Conservation (phyloP, 2,888 invertebrate genomes). For the Trissonchulus sp. region DNA sequence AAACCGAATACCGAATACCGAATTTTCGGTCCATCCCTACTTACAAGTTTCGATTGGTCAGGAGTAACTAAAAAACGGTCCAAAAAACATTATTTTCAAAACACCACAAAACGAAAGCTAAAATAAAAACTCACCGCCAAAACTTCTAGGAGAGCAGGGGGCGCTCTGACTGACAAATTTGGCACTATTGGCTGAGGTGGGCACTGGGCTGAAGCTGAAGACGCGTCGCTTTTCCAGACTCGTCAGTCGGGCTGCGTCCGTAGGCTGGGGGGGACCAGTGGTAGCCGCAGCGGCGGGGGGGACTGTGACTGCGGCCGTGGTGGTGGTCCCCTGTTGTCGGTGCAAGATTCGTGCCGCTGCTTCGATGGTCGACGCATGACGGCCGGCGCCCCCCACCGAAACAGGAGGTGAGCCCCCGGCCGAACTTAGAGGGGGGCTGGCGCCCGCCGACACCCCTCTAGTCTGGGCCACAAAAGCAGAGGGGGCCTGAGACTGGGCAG, state of each 20-base stretch:
- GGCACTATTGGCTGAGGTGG: neutral
- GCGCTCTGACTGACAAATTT: slow-evolving; percentile 27
- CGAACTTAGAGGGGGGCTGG: too few species aligned
- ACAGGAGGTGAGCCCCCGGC: too few species aligned
- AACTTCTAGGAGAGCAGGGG: slow-evolving; percentile 27
- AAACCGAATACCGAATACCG: too few species aligned
- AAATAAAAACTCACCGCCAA: neutral
- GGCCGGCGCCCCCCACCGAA: too few species aligned
- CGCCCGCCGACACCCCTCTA: too few species aligned
- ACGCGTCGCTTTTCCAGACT: neutral
- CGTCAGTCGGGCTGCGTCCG: neutral
- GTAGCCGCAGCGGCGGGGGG: neutral
- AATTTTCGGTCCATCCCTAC: too few species aligned
- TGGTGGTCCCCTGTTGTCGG: neutral
- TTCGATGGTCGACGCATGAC: slow-evolving; percentile 3
- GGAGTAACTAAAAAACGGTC: too few species aligned
- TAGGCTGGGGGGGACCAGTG: neutral
- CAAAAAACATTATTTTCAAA: too few species aligned
- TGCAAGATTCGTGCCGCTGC: slow-evolving; percentile 20
- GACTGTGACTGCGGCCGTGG: neutral
- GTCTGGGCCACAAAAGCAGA: too few species aligned
- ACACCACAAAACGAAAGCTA: too few species aligned
- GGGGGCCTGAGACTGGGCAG: too few species aligned
- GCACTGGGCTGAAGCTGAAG: slow-evolving; percentile 27
- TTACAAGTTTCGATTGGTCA: too few species aligned